Evolutionary conservation across 2,113 vertebrate genomes (phyloP), one percentile per base, ranked within the genome.

Genomic region (Notarius lentiginosus): DNA sequence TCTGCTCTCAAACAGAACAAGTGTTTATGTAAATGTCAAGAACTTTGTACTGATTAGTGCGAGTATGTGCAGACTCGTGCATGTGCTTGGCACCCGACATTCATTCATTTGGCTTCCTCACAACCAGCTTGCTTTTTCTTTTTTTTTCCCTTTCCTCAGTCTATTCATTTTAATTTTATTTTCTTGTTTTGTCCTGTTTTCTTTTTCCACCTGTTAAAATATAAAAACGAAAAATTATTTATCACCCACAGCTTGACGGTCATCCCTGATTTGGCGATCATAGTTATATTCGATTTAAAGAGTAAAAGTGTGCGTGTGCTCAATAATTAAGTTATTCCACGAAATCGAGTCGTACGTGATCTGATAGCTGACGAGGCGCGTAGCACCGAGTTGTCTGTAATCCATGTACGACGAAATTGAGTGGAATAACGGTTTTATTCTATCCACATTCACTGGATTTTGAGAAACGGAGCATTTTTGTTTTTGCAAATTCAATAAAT

Each of bases 21-120:
- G 77, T 79, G 77, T 79, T 79, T 79, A 79, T 79, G n/a, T 8
- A 58, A 18, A 79, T 20, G 76, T 79, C 76, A 79, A 20, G 53
- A 56, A 56, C n/a, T 17, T 79, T 30, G 76, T 79, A 58, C n/a
- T 27, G 76, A 79, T 79, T 79, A 56, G 27, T 9, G n/a, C 76
- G 76, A 79, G 76, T 56, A 9, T 55, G 76, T 30, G 76, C 76
- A 79, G 76, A 56, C 15, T 2, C 76, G 4, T 18, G n/a, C 53
- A 11, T 30, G 53, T 20, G 20, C 53, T 56, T 30, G 53, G 76
- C n/a, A 10, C 77, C 7, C 27, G 10, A 22, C 14, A 2, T 55
- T 56, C 41, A 41, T 56, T 12, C 27, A 58, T 58, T 22, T 79
- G 27, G 55, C 27, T 27, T 79, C 17, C 8, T 10, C 22, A 58